Evolutionary conservation across 1,140 invertebrate species (phyloP).

Genomic region (Nebria ingens): DNA sequence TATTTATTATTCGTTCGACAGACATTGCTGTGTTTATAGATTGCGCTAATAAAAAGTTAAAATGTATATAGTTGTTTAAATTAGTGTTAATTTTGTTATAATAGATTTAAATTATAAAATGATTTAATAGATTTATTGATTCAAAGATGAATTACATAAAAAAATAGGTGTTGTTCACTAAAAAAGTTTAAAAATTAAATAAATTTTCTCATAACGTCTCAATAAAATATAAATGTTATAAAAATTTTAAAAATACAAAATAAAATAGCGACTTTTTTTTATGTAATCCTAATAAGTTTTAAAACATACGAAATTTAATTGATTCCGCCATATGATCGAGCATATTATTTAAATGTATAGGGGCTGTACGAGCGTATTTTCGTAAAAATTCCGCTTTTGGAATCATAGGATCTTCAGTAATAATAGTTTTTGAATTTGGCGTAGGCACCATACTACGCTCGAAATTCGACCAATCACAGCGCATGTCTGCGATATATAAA

Average conservation of each 20-base stretch:
- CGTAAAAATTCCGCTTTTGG: slow-evolving; percentile 37
- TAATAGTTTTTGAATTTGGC: slow-evolving; percentile 32
- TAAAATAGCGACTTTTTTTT: neutral
- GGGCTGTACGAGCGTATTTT: slow-evolving; percentile 32
- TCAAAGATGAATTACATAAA: too few species aligned
- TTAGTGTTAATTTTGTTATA: too few species aligned
- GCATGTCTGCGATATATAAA: slow-evolving; percentile 41
- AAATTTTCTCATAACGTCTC: too few species aligned
- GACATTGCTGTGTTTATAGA: too few species aligned
- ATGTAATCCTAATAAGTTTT: neutral
- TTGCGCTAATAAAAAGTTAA: too few species aligned
- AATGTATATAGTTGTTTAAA: too few species aligned
- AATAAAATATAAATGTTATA: slow-evolving; percentile 2
- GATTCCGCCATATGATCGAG: neutral
- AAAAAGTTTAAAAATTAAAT: too few species aligned
- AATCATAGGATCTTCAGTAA: slow-evolving; percentile 43
- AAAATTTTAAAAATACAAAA: neutral
- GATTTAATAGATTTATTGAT: too few species aligned
- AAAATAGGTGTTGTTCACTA: too few species aligned
- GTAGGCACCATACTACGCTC: slow-evolving; percentile 28
- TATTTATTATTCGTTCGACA: too few species aligned
- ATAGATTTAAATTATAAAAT: too few species aligned
- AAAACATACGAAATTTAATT: too few species aligned
- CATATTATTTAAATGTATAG: slow-evolving; percentile 22
- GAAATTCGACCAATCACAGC: slow-evolving; percentile 36